Conservation (phyloP, 2,888 invertebrate species). For the Elegia similella region DNA sequence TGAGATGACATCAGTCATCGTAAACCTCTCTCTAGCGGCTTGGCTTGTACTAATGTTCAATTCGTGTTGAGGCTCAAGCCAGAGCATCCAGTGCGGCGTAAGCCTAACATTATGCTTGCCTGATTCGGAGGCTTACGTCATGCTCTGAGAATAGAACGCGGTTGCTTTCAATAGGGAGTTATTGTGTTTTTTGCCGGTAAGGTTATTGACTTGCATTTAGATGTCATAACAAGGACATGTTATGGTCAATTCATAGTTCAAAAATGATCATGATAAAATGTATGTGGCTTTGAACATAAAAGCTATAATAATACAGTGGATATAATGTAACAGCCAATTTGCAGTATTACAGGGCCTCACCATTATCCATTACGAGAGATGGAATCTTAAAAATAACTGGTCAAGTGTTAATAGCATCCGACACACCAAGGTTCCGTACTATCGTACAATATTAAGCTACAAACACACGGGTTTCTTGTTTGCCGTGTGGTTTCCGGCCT, state of each 20-base stretch:
- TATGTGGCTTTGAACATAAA: not conserved
- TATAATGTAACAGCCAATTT: too few relatives aligned
- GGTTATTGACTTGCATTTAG: slow-evolving; percentile 74
- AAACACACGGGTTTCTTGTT: too few relatives aligned
- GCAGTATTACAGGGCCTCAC: too few relatives aligned
- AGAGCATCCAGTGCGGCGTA: slow-evolving; percentile 4
- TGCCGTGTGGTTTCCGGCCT: too few relatives aligned
- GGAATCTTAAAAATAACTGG: too few relatives aligned
- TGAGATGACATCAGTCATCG: too few relatives aligned
- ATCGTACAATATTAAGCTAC: too few relatives aligned
- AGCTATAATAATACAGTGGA: too few relatives aligned
- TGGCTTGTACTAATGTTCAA: not conserved
- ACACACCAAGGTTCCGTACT: too few relatives aligned
- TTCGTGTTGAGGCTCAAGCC: not conserved
- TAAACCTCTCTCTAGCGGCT: not conserved
- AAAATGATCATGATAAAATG: not conserved
- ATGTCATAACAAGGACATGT: slow-evolving; percentile 75
- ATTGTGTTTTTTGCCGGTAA: slow-evolving; percentile 66
- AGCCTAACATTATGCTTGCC: slow-evolving; percentile 19
- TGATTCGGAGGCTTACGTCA: slow-evolving; percentile 57
- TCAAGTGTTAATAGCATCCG: too few relatives aligned
- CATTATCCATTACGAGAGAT: too few relatives aligned
- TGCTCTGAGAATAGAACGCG: slow-evolving; percentile 62
- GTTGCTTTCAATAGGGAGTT: slow-evolving; percentile 65
- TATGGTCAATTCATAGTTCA: slow-evolving; percentile 1